These are phyloP conservation scores for Plebejus melissa DNA, from an alignment of 2,888 invertebrate species.

Conservation along the genomic window DNA sequence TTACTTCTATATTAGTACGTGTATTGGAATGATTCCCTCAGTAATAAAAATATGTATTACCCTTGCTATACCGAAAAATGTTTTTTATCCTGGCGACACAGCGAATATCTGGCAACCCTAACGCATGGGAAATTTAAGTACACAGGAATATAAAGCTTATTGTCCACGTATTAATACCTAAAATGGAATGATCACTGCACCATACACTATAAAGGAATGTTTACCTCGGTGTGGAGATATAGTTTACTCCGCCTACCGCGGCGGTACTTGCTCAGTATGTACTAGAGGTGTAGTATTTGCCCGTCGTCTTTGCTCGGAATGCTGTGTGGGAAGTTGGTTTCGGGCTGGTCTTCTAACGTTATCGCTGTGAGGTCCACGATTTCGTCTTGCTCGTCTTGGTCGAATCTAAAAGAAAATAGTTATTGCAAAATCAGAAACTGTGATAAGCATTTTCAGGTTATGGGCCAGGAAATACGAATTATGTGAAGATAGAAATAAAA, in stretches of 20 bases:
- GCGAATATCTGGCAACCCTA: conserved; percentile 11
- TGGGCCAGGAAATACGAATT: no score
- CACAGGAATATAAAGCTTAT: conserved; percentile 31
- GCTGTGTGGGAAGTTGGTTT: conserved; percentile 49
- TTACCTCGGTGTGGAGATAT: conserved; percentile 23
- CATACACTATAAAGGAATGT: conserved; percentile 33
- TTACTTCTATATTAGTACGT: conserved; percentile 5
- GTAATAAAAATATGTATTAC: not conserved
- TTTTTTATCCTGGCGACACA: conserved; percentile 17
- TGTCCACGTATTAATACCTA: conserved; percentile 36
- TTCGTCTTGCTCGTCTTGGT: conserved; percentile 89
- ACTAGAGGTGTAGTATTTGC: conserved; percentile 72
- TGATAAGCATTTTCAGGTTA: no score
- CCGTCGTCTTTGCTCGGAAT: conserved; percentile 68
- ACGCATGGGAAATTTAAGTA: conserved; percentile 31
- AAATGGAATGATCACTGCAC: conserved; percentile 40
- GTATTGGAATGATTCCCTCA: not conserved
- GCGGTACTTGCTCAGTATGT: conserved; percentile 49
- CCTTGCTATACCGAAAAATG: conserved; percentile 1
- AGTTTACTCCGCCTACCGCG: conserved; percentile 27
- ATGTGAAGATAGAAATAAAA: no score
- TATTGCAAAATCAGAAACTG: no score
- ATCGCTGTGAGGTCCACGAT: conserved; percentile 91
- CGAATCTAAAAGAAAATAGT: conserved; percentile 52
- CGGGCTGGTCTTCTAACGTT: conserved; percentile 76